Base-by-base conservation (phyloP, 2,797 vertebrate genomes). In the Sternarchorhynchus goeldii region DNA sequence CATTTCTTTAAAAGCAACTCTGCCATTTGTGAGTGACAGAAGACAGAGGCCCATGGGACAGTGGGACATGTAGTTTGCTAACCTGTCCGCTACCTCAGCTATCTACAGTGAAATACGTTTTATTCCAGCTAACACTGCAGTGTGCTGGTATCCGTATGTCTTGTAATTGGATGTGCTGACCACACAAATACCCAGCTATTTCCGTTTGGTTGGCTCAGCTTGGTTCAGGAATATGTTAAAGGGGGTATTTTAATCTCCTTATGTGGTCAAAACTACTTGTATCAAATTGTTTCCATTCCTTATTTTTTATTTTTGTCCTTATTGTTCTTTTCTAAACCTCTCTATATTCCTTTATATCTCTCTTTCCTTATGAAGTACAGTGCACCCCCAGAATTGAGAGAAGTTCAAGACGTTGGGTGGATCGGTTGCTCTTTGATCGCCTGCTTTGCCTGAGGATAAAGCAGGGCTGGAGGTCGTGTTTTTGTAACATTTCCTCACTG, bases 391-490 rank as follows among this genome's bases (percentile, higher is more conserved):
- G 56, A 34, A 25, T 53, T 67, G 12, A 16, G 18, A 59, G 70
- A 2, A 6, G 56, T 56, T 72, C 70, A 58, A 56, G 70, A 73
- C 31, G 31, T 17, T 17, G 12, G 18, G 60, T 45, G 60, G 71
- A 73, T 73, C 34, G 21, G 12, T 73, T 62, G 71, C 34, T 60
- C 56, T 73, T 59, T 73, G 71, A 21, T 59, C 14, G n/a, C n/a
- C 50, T 69, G 6, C 14, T 14, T 62, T 29, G n/a, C 71, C 71
- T 25, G 34, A 62, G 36, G 71, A 1, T 39, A 18, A 21, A 21
- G 4, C 31, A 39, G 20, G 20, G 55, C 20, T 58, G 32, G 20
- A 56, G 34, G 7, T 41, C 58, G 45, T 1, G 41, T 56, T n/a
- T 21, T 67, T 29, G 16, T 2, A 2, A 4, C 2, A 5, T 16